Percentiles rank a stretch among this genome's conserved stretches.
These are phyloP conservation scores for Nannoperca australis DNA, from an alignment of 2,797 vertebrate genomes.

Conservation along the genomic window DNA sequence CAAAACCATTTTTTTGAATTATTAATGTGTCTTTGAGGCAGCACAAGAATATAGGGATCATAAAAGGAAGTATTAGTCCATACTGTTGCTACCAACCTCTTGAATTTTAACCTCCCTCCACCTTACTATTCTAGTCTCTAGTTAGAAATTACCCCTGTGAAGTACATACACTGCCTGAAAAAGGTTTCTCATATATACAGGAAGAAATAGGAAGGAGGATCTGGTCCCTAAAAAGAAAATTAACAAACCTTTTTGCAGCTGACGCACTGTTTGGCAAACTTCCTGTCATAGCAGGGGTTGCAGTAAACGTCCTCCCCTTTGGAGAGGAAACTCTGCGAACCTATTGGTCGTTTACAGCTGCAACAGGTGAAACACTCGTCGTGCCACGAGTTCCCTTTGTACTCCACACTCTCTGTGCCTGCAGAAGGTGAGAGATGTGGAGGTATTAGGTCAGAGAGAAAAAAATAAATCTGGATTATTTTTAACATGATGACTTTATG, in stretches of 20 bases:
- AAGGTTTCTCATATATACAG: background rate
- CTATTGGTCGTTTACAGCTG: constrained; percentile 93
- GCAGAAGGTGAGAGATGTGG: background rate
- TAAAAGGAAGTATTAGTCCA: background rate
- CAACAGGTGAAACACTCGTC: constrained; percentile 96
- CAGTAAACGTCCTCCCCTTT: constrained; percentile 94
- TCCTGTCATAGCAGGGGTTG: constrained; percentile 92
- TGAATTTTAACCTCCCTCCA: background rate
- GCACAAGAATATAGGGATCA: background rate
- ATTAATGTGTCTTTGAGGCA: too few species aligned
- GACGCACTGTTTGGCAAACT: constrained; percentile 94
- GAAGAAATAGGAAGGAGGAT: background rate
- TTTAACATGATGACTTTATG: background rate
- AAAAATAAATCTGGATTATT: background rate
- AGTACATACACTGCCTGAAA: background rate
- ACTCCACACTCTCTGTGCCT: constrained; percentile 95
- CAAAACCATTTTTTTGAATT: background rate
- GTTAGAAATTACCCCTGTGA: background rate
- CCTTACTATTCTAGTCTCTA: background rate
- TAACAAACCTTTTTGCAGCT: constrained; percentile 92
- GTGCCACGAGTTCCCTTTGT: constrained; percentile 96
- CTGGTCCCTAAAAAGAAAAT: background rate
- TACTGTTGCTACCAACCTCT: background rate
- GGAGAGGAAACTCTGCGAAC: constrained; percentile 93
- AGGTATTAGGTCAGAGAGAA: background rate